Conservation (phyloP, 1,140 invertebrate genomes). For the Megalopta genalis region DNA sequence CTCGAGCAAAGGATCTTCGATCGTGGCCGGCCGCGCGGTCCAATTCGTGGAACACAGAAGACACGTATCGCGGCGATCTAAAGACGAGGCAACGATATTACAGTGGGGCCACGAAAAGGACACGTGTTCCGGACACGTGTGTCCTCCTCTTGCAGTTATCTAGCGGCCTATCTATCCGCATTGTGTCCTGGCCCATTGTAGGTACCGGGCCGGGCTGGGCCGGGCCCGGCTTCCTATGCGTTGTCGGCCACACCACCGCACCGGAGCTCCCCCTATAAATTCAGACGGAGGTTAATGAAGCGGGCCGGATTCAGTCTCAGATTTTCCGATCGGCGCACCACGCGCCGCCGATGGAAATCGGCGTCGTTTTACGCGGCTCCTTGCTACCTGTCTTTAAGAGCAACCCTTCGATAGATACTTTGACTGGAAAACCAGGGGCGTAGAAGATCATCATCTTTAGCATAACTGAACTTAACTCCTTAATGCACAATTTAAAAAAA, state of each 20-base stretch:
- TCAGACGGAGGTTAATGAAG: conserved; percentile 41
- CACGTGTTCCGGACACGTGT: conserved; percentile 66
- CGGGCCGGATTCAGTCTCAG: conserved; percentile 8
- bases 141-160: conserved; percentile 61
- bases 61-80: conserved; percentile 52
- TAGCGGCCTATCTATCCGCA: conserved; percentile 57
- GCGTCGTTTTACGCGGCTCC: not conserved
- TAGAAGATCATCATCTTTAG: too few relatives aligned
- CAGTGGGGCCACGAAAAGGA: conserved; percentile 53
- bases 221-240: conserved; percentile 39
- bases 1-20: conserved; percentile 34
- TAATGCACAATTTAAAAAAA: too few relatives aligned
- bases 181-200: conserved; percentile 57
- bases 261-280: conserved; percentile 41
- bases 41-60: conserved; percentile 46
- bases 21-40: conserved; percentile 24
- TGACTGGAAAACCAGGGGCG: too few relatives aligned
- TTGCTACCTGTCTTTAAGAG: not conserved
- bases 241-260: conserved; percentile 20
- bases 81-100: conserved; percentile 53
- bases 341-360: not conserved
- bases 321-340: conserved; percentile 32
- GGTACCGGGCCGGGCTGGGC: conserved; percentile 27
- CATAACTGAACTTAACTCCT: too few relatives aligned
- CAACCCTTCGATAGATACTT: too few relatives aligned